phyloP scores from a whole-genome alignment of 2,888 invertebrate genomes.

The Papilio gigon region DNA sequence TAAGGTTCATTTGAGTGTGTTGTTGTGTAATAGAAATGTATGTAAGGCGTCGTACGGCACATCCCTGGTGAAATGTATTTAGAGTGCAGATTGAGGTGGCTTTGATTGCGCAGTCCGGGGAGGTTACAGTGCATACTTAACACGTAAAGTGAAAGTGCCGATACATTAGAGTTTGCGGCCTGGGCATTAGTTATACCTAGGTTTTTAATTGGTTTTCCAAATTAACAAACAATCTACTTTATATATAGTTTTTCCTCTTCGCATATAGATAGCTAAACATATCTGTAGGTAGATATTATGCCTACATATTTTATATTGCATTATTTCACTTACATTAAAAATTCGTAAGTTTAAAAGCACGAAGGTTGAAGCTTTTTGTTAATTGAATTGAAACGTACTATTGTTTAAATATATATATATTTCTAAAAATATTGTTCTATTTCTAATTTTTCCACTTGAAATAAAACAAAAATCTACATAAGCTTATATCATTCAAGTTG shows the following conservation, averaged over 20 bases:
- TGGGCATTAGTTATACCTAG: background rate
- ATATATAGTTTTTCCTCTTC: background rate
- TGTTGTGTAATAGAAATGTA: slow-evolving; percentile 6
- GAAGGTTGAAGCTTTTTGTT: too few species aligned
- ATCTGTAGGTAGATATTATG: too few species aligned
- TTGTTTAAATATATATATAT: too few species aligned
- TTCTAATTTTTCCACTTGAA: too few species aligned
- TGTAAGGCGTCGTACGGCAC: background rate
- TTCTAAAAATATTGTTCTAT: too few species aligned
- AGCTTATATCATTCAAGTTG: background rate
- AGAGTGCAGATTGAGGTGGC: slow-evolving; percentile 7
- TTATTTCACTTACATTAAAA: too few species aligned
- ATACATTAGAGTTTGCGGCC: background rate
- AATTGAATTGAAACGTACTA: too few species aligned
- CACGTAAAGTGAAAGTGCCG: background rate
- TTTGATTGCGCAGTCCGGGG: slow-evolving; percentile 18
- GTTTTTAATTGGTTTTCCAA: background rate
- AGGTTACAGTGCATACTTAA: slow-evolving; percentile 19
- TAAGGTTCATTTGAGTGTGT: background rate
- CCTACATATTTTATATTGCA: too few species aligned
- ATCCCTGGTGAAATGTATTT: slow-evolving; percentile 7
- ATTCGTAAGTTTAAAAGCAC: too few species aligned
- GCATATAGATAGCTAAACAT: background rate
- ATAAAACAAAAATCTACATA: too few species aligned
- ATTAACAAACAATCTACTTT: background rate